Evolutionary conservation across 2,888 invertebrate species (phyloP).

Genomic region (Lasioglossum leucozonium): DNA sequence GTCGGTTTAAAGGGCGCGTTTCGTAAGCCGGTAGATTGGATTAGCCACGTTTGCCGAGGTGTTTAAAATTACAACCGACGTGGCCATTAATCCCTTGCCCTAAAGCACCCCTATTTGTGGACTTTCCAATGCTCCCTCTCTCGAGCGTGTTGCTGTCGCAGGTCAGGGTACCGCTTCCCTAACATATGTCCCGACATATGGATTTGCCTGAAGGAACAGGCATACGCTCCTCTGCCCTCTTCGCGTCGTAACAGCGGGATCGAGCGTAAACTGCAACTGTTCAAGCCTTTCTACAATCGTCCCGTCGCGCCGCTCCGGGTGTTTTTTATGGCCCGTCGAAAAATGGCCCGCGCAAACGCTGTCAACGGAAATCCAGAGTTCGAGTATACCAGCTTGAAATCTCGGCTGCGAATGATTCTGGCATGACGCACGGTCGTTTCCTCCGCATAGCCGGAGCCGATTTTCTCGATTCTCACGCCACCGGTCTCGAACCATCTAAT

Average conservation of each 20-base stretch:
- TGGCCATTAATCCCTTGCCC: conserved; percentile 67
- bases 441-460: background rate
- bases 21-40: conserved; percentile 61
- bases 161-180: conserved; percentile 74
- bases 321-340: background rate
- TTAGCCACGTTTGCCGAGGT: conserved; percentile 67
- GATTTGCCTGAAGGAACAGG: conserved; percentile 60
- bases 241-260: conserved; percentile 22
- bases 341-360: background rate
- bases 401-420: background rate
- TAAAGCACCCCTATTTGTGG: conserved; percentile 75
- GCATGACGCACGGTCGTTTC: conserved; percentile 22
- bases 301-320: background rate
- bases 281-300: background rate
- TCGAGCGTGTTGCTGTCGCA: conserved; percentile 63
- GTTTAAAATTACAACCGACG: conserved; percentile 70
- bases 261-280: conserved; percentile 17
- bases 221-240: conserved; percentile 26
- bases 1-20: conserved; percentile 45
- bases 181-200: conserved; percentile 75
- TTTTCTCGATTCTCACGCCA: conserved; percentile 48
- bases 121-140: conserved; percentile 51
- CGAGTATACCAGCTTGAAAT: background rate
- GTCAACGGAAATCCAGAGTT: background rate
- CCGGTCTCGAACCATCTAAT: conserved; percentile 27